Conservation (phyloP, 2,888 invertebrate genomes). For the Vannuccia rotundouncinata region DNA sequence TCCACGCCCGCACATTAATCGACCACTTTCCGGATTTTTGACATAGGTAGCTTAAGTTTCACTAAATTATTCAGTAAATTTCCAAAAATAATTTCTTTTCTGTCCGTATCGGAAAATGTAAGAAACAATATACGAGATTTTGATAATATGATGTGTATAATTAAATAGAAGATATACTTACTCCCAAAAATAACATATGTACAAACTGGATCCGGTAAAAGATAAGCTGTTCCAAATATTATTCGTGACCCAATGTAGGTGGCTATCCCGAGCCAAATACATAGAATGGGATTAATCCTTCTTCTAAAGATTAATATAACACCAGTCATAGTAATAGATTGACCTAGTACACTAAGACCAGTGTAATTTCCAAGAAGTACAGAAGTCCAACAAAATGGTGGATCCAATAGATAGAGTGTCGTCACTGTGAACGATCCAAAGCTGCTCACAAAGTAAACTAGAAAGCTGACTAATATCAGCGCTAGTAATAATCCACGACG, state of each 20-base stretch:
- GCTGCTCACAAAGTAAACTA: neutral
- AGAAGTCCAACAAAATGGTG: neutral
- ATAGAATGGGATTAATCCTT: neutral
- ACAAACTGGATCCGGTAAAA: neutral
- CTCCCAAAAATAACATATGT: neutral
- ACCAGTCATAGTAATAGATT: neutral
- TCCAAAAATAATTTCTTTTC: no score
- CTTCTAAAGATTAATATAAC: neutral
- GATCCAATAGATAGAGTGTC: neutral
- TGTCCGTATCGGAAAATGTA: no score
- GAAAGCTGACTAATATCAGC: neutral
- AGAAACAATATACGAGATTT: no score
- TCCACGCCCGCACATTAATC: no score
- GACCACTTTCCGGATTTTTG: no score
- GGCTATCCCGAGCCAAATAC: neutral
- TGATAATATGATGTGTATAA: no score
- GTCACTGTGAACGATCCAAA: neutral
- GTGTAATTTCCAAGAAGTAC: neutral
- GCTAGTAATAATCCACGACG: neutral
- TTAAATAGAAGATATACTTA: no score
- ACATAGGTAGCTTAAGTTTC: no score
- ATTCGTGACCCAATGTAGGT: neutral
- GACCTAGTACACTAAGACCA: neutral
- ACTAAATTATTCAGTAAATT: no score
- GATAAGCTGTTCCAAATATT: neutral